These are phyloP conservation scores for Eupithecia centaureata DNA, from an alignment of 2,888 invertebrate species.

Conservation along the genomic window DNA sequence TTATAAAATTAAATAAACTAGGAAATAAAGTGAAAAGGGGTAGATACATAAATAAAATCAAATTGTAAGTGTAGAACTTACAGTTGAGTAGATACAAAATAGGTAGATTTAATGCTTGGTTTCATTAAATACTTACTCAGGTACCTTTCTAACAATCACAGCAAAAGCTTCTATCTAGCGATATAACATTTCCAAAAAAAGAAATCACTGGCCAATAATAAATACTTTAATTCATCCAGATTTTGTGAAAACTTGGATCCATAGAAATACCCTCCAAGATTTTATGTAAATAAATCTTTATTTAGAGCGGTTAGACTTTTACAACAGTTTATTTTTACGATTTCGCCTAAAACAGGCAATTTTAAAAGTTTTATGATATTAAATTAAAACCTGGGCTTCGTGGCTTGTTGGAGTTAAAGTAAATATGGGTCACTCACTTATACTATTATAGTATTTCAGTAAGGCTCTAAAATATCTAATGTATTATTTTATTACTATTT, in stretches of 20 bases:
- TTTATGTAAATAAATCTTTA: conserved; percentile 13
- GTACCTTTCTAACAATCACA: background rate
- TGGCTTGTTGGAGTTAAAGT: background rate
- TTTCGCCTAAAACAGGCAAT: background rate
- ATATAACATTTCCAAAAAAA: background rate
- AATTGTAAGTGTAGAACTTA: too few species aligned
- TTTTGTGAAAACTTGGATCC: conserved; percentile 1
- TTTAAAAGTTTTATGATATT: background rate
- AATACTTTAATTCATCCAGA: background rate
- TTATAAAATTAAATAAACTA: too few species aligned
- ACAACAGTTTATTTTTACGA: conserved; percentile 10
- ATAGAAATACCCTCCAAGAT: background rate
- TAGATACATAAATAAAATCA: too few species aligned
- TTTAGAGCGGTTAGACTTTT: conserved; percentile 11
- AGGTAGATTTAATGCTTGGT: too few species aligned
- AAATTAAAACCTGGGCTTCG: background rate
- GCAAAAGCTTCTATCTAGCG: background rate
- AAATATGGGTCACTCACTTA: background rate
- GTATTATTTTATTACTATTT: too few species aligned
- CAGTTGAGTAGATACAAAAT: background rate
- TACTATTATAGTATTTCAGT: background rate
- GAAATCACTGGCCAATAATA: background rate
- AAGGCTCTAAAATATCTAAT: background rate
- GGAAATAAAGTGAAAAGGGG: too few species aligned
- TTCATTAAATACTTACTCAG: background rate